A percentile compares a stretch with the other conserved stretches of the same genome.
Evolutionary conservation across 2,797 vertebrate genomes (phyloP).

Genomic region (Sebastes trivittatus): DNA sequence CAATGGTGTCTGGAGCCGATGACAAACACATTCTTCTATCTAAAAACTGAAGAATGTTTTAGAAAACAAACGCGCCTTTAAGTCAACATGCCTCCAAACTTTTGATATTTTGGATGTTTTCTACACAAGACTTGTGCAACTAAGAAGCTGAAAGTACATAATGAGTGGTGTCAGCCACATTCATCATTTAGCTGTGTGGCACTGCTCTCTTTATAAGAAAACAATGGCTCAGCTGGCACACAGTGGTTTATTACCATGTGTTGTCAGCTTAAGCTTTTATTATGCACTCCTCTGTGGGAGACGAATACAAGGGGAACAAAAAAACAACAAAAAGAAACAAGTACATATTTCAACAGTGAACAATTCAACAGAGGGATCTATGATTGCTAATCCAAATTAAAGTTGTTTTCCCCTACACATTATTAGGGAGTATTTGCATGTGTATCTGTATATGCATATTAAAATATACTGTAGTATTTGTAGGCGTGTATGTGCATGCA

Average conservation of each 20-base stretch:
- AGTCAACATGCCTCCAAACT: neutral
- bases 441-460: neutral
- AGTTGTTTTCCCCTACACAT: neutral
- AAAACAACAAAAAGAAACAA: neutral
- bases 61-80: neutral
- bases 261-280: slow-evolving; percentile 8
- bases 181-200: neutral
- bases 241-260: neutral
- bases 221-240: slow-evolving; percentile 5
- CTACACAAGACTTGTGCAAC: neutral
- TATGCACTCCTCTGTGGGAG: neutral
- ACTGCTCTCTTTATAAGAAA: neutral
- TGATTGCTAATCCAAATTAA: neutral
- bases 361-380: neutral
- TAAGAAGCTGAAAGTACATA: neutral
- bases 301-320: neutral
- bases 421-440: neutral
- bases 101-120: neutral
- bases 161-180: neutral
- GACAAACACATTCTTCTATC: neutral
- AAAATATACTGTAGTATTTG: neutral
- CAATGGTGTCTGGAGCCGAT: neutral
- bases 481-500: neutral
- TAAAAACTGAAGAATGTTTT: neutral
- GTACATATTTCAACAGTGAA: neutral